phyloP scores from a whole-genome alignment of 2,888 invertebrate species.

The Eupithecia subfuscata region DNA sequence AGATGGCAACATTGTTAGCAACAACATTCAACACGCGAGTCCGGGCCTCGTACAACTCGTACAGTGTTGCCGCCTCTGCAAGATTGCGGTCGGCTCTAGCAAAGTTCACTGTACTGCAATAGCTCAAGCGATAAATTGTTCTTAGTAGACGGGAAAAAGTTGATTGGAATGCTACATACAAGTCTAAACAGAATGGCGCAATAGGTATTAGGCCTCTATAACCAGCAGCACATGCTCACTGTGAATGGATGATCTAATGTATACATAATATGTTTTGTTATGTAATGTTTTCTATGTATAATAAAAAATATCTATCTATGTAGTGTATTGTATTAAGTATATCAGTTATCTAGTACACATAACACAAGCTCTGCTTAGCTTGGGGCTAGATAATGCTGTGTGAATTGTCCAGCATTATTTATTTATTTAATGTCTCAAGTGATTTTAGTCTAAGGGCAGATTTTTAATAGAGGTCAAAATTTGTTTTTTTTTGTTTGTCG shows the following conservation, averaged over 20 bases:
- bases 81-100: background rate
- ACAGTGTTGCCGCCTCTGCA: constrained; percentile 9
- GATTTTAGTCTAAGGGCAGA: too few species aligned
- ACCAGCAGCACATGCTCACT: background rate
- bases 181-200: background rate
- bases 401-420: too few species aligned
- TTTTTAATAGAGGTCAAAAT: too few species aligned
- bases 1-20: constrained; percentile 38
- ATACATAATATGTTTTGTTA: too few species aligned
- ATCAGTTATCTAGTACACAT: too few species aligned
- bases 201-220: background rate
- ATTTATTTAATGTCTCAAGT: too few species aligned
- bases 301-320: too few species aligned
- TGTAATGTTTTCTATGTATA: too few species aligned
- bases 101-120: background rate
- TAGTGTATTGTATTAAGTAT: too few species aligned
- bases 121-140: background rate
- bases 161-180: background rate
- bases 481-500: too few species aligned
- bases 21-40: constrained; percentile 19
- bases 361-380: too few species aligned
- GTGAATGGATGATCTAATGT: background rate
- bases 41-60: background rate
- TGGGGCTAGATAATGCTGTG: too few species aligned
- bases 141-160: background rate